Evolutionary conservation across 2,797 vertebrate genomes (phyloP).

Genomic region (Pterois miles): DNA sequence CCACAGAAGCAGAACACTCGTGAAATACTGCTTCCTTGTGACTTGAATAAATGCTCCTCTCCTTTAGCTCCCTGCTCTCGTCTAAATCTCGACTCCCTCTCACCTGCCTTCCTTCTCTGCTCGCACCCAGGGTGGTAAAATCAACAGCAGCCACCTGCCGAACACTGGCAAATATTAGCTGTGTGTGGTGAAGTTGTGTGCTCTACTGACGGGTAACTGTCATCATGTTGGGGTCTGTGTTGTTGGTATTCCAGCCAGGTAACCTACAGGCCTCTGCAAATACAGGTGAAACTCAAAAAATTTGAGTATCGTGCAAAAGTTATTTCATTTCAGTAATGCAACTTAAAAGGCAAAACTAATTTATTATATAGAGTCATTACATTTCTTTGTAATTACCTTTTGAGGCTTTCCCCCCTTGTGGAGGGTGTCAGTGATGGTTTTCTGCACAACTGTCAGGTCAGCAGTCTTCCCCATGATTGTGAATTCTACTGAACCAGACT

Average conservation of each 20-base stretch:
- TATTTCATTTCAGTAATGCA: no score
- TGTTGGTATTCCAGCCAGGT: neutral
- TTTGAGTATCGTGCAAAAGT: no score
- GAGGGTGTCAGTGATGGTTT: no score
- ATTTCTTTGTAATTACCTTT: no score
- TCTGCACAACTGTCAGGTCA: no score
- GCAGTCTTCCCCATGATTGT: no score
- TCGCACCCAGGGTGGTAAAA: conserved; percentile 26
- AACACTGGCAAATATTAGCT: conserved; percentile 28
- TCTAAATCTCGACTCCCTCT: conserved; percentile 28
- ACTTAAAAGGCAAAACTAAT: no score
- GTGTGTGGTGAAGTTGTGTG: neutral
- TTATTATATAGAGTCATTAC: no score
- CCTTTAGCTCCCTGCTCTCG: neutral
- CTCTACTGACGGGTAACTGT: neutral
- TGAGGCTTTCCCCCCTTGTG: no score
- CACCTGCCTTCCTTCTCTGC: conserved; percentile 11
- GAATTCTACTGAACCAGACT: no score
- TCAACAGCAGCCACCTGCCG: conserved; percentile 29
- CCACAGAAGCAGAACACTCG: conserved; percentile 8
- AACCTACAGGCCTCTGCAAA: neutral
- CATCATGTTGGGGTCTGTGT: neutral
- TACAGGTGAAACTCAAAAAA: no score
- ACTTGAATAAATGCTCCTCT: neutral
- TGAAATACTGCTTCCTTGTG: conserved; percentile 11